Evolutionary conservation across 2,113 vertebrate species (phyloP).

Genomic region (Oreochromis tanganicae): DNA sequence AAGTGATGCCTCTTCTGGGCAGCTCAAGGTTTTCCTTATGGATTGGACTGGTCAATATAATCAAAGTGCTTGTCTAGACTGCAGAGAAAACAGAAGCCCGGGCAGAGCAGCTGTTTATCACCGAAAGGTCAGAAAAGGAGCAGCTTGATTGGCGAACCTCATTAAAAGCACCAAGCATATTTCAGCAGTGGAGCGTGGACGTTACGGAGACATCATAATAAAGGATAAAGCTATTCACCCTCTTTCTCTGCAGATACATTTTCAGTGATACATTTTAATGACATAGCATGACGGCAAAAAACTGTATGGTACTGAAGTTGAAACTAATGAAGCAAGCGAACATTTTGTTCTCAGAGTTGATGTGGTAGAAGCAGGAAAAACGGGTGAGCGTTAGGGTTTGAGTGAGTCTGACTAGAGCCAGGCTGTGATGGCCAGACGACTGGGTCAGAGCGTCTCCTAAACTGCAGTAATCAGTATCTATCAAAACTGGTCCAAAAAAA

Average conservation of each 20-base stretch:
- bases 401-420: neutral
- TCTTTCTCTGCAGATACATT: neutral
- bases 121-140: slow-evolving; percentile 45
- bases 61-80: slow-evolving; percentile 35
- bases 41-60: slow-evolving; percentile 34
- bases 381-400: neutral
- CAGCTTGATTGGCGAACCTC: neutral
- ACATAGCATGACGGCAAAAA: neutral
- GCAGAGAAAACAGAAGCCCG: neutral
- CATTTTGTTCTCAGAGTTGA: neutral
- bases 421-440: neutral
- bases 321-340: neutral
- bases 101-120: slow-evolving; percentile 18
- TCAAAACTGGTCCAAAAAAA: neutral
- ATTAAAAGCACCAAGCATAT: neutral
- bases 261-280: neutral
- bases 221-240: neutral
- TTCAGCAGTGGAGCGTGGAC: neutral
- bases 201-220: neutral
- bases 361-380: neutral
- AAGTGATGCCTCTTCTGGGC: slow-evolving; percentile 25
- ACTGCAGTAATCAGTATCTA: neutral
- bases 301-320: neutral
- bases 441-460: neutral
- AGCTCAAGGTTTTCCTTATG: slow-evolving; percentile 38